Base-by-base conservation (phyloP, 2,797 vertebrate species). In the Sphenopsis melanotis region DNA sequence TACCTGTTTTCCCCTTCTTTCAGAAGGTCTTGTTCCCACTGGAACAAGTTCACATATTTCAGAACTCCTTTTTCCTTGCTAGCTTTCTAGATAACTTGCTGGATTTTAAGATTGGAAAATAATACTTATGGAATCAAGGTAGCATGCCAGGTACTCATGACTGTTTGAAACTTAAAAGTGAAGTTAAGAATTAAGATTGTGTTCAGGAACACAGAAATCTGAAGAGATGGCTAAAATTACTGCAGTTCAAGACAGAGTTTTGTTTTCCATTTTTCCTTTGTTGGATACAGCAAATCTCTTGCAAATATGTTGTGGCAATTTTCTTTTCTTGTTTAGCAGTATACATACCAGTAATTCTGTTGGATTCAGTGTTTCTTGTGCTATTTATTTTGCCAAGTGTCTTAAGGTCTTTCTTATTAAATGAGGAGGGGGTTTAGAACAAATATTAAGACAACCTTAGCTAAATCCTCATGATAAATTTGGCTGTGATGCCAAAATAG, bases 381-480 rank as follows among this genome's bases (percentile, higher is more conserved):
- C n/a, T 83, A 10, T 92, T 93, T 93, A 18, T 93, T 92, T 93
- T 93, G 75, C 68, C 81, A 85, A 55, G 57, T 63, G 86, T 83
- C 32, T 87, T 89, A 84, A 76, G 34, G 20, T 77, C 81, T 92
- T 90, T 77, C 60, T 70, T n/a, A 52, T n/a, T 93, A 55, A 94
- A 87, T 42, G 30, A 55, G 36, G 59, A 91, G 65, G 34, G 27
- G 37, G 15, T 92, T 95, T 87, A 69, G 34, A 84, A 64, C 20
- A 96, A 85, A 71, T 85, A 80, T 39, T 68, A 83, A 89, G 53
- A 79, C 41, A 82, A 23, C n/a, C 41, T 70, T 29, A 92, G 56
- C 64, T 93, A 68, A 87, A 80, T 77, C 75, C 21, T 89, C 36
- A 37, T 71, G 29, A 87, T 80, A 89, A 87, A 89, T 64, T 53